Base-by-base conservation (phyloP, 1,140 invertebrate species). In the Diabrotica virgifera region DNA sequence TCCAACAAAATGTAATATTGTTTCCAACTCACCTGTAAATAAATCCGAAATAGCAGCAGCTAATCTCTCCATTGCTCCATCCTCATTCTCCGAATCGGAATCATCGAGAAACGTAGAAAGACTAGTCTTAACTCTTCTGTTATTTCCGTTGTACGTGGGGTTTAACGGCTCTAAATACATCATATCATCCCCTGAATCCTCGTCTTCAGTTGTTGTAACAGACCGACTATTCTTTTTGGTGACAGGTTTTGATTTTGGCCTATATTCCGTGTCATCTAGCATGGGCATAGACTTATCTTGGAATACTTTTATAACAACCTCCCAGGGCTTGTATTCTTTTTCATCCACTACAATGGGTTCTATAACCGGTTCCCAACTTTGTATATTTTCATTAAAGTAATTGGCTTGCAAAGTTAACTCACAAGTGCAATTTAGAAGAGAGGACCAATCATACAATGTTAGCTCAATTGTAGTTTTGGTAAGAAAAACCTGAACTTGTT, bases 81-180 rank as follows among this genome's bases (percentile, higher is more conserved):
- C 87, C 66, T 93, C 91, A 70, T 90, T 90, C 69, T 94, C 91
- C 0, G 90, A 91, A 77, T 93, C 91, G 0, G 90, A 91, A 66
- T 91, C 90, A 58, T 86, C 85, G 70, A 89, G 82, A 70, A 89
- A 84, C 5, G 83, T 82, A 6, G 80, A 81, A 5, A 85, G 68
- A 71, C 84, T 83, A 8, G 72, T 78, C 64, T 74, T 77, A 36
- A 76, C 71, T 35, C 72, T 72, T 52, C 75, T 67, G 52, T 72
- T 78, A 14, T 65, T 72, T 6, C 73, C 63, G 13, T 67, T 72
- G 52, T 73, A 72, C 5, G 74, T 71, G 9, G 63, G 59, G 62
- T 77, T 78, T 0, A 72, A 69, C 2, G 77, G 77, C 61, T 76
- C 70, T 53, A 78, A 61, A 63, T 77, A 78, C 51, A 77, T 73